Base-by-base conservation (phyloP, 2,113 vertebrate genomes). In the Proterorhinus semilunaris region DNA sequence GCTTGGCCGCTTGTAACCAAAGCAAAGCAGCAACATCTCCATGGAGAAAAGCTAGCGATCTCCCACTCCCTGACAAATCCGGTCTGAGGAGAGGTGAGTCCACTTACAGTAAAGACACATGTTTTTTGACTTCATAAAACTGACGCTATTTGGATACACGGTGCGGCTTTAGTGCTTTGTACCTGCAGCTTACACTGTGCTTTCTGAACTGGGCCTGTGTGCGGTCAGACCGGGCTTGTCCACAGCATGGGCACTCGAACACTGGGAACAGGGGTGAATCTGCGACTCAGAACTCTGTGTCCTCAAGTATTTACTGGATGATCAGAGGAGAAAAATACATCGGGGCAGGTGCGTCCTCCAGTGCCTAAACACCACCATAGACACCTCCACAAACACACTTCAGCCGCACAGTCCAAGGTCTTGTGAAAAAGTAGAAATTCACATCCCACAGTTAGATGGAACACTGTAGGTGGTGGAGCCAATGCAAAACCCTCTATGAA, bases 401-500 rank as follows among this genome's bases (percentile, higher is more conserved):
- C 72, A 79, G 75, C 72, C 76, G 75, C 72, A 78, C 75, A 79
- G 78, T 78, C 78, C 82, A 89, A 86, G 83, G 81, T 85, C 85
- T 79, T 86, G 65, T 80, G 72, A 85, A 83, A 86, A 83, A 86
- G 84, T 69, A 87, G 75, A 87, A 81, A 85, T 77, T 79, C 77
- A 84, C 72, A 75, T 86, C 80, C 83, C 83, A 80, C 82, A 81
- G 86, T 84, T 72, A 87, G 86, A 86, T 83, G 84, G 79, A 89
- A 77, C 86, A 87, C 90, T 90, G 90, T 89, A 89, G 90, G 88
- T 89, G 86, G 87, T 84, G 83, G 69, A 90, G 84, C 85, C 85
- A 79, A 89, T 89, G 89, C 87, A 89, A 92, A 91, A 89, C 80
- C 86, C 77, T 78, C 75, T 66, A 90, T 91, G 88, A 92, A 91